Conservation (phyloP, 2,797 vertebrate genomes). For the Platalea minor region DNA sequence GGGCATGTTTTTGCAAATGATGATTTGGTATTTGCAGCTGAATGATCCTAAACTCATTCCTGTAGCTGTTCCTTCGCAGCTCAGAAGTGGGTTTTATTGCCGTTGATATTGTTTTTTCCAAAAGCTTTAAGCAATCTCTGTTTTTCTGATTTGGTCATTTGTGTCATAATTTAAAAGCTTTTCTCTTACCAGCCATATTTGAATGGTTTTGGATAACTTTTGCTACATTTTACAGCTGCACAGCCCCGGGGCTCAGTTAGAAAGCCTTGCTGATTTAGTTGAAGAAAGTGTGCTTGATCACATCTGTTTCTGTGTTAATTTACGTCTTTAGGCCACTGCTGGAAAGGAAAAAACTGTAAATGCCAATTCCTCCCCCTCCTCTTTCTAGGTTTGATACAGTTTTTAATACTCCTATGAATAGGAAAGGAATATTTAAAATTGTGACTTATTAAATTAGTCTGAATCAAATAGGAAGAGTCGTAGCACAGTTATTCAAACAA, state of each 20-base stretch:
- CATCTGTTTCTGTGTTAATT: neutral
- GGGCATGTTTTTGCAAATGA: neutral
- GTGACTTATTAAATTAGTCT: neutral
- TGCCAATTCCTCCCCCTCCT: neutral
- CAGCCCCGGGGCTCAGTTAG: neutral
- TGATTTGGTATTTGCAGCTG: neutral
- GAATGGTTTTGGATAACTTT: neutral
- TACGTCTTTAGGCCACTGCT: neutral
- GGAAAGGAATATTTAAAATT: neutral
- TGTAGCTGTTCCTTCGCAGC: neutral
- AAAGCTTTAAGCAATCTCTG: neutral
- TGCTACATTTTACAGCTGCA: neutral
- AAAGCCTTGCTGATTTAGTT: neutral
- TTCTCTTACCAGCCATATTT: neutral
- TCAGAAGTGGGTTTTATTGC: neutral
- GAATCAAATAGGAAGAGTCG: neutral
- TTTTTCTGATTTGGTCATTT: neutral
- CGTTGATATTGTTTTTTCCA: neutral
- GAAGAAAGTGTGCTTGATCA: neutral
- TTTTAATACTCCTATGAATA: neutral
- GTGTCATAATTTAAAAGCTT: neutral
- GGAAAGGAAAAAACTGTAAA: neutral
- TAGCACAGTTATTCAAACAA: neutral
- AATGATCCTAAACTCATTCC: neutral
- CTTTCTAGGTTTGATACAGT: neutral